Evolutionary conservation across 1,140 invertebrate species (phyloP).

Genomic region (Heliconius nattereri): DNA sequence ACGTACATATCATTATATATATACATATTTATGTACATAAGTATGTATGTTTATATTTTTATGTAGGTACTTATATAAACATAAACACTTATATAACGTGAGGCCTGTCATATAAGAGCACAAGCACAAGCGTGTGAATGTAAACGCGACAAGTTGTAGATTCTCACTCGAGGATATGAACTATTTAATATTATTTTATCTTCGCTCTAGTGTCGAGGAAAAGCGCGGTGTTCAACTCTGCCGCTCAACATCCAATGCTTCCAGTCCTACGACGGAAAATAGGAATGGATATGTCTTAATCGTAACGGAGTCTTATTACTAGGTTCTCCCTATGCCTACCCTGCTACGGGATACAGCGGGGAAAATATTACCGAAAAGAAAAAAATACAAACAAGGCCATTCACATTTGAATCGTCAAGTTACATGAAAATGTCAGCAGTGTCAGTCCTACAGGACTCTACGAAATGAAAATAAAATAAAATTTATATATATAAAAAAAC

Average conservation of each 20-base stretch:
- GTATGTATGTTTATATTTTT: no score
- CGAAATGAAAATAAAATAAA: neutral
- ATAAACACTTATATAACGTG: neutral
- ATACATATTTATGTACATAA: neutral
- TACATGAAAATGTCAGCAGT: neutral
- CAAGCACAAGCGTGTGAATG: neutral
- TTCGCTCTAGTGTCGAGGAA: neutral
- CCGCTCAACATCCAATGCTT: neutral
- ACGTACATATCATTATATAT: constrained; percentile 11
- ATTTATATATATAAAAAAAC: neutral
- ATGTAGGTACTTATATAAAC: neutral
- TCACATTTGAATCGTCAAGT: no score
- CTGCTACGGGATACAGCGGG: neutral
- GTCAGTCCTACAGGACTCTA: no score
- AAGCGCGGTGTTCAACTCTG: neutral
- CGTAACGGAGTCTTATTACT: neutral
- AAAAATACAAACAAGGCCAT: no score
- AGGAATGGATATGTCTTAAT: neutral
- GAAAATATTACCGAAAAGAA: neutral
- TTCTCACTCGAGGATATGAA: neutral
- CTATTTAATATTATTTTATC: neutral
- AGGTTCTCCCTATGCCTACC: neutral
- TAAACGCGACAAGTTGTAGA: neutral
- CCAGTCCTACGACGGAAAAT: neutral
- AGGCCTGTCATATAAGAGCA: no score